phyloP scores from a whole-genome alignment of 2,113 vertebrate species.

The Silurus asotus region DNA sequence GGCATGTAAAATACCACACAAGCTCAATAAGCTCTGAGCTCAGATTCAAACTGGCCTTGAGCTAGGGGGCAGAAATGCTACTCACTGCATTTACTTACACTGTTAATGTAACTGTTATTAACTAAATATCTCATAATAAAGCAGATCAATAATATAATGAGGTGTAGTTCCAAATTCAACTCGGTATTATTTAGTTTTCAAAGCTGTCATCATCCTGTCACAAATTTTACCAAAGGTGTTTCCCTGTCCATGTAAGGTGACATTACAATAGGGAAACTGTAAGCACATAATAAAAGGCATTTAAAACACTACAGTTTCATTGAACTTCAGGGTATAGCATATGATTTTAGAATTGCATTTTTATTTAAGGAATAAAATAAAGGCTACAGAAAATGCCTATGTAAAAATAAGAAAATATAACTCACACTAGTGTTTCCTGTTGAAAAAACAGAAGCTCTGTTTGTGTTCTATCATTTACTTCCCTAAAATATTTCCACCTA shows the following conservation, averaged over 20 bases:
- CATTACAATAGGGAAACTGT: neutral
- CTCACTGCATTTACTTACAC: neutral
- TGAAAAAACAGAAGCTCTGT: conserved; percentile 44
- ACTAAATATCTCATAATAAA: neutral
- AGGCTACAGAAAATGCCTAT: conserved; percentile 11
- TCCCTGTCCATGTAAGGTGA: neutral
- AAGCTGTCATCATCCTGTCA: neutral
- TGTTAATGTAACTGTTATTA: neutral
- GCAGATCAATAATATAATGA: neutral
- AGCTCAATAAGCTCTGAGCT: neutral
- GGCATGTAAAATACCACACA: neutral
- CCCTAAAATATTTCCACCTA: conserved; percentile 41
- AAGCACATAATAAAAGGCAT: neutral
- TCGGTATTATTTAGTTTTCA: neutral
- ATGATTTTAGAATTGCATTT: neutral
- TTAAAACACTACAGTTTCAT: neutral
- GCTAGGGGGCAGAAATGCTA: neutral
- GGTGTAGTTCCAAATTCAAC: neutral
- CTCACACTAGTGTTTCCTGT: conserved; percentile 50
- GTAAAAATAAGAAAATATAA: conserved; percentile 12
- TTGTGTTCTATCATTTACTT: conserved; percentile 32
- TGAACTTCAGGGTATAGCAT: neutral
- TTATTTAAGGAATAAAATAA: conserved; percentile 46
- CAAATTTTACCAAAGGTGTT: neutral
- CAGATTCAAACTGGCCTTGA: neutral